These are phyloP conservation scores for Cotesia chilonis DNA, from an alignment of 1,140 invertebrate species.

Conservation along the genomic window DNA sequence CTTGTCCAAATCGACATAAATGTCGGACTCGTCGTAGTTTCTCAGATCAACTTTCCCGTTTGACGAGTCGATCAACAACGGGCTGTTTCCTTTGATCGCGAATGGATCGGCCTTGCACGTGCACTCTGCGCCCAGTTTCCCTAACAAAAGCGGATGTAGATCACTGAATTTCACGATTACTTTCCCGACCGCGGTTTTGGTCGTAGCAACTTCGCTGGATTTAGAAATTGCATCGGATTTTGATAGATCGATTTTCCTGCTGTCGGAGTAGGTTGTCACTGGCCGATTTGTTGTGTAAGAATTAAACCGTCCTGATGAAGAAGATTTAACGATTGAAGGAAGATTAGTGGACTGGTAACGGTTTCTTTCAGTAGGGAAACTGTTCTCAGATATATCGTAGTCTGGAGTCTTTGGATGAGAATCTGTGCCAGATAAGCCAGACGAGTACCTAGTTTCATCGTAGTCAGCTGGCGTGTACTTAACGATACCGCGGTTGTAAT, in stretches of 20 bases:
- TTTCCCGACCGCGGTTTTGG: constrained; percentile 64
- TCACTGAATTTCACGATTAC: constrained; percentile 74
- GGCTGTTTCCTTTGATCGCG: constrained; percentile 51
- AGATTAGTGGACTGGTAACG: background rate
- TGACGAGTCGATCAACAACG: constrained; percentile 53
- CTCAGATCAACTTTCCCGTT: constrained; percentile 56
- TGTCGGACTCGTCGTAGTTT: constrained; percentile 61
- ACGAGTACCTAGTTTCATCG: constrained; percentile 31
- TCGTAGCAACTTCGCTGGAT: constrained; percentile 49
- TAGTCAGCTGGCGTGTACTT: constrained; percentile 48
- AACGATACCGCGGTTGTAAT: constrained; percentile 49
- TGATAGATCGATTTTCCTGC: constrained; percentile 32
- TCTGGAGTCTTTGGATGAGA: background rate
- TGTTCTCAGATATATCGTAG: background rate
- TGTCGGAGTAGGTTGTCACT: constrained; percentile 46
- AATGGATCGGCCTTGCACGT: constrained; percentile 75
- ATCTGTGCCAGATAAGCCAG: background rate
- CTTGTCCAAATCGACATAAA: constrained; percentile 60
- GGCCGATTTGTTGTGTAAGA: constrained; percentile 33
- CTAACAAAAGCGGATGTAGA: constrained; percentile 73
- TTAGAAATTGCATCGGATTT: constrained; percentile 43
- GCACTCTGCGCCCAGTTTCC: constrained; percentile 77
- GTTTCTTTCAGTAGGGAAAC: background rate
- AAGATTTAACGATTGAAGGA: background rate
- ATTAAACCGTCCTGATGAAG: background rate